Evolutionary conservation across 1,140 invertebrate species (phyloP).

Genomic region (Acromyrmex echinatior): DNA sequence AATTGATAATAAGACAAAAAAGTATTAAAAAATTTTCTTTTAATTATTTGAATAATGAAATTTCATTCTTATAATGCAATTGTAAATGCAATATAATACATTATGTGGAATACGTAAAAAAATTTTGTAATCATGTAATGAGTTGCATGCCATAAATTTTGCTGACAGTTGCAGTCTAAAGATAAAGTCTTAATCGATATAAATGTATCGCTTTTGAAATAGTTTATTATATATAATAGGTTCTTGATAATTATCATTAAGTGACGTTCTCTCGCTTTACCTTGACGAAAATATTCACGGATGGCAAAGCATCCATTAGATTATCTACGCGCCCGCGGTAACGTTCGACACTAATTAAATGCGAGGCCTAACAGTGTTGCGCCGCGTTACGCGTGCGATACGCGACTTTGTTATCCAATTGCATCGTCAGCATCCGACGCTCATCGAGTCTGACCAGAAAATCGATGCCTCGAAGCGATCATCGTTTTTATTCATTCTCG

Average conservation of each 20-base stretch:
- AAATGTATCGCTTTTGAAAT: neutral
- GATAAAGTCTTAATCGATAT: neutral
- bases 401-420: slow-evolving; percentile 52
- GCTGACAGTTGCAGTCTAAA: neutral
- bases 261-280: neutral
- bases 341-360: slow-evolving; percentile 37
- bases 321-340: slow-evolving; percentile 37
- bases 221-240: neutral
- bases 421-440: slow-evolving; percentile 49
- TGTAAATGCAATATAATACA: neutral
- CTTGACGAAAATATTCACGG: slow-evolving; percentile 18
- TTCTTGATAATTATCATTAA: slow-evolving; percentile 30
- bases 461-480: slow-evolving; percentile 44
- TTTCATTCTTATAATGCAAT: neutral
- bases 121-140: neutral
- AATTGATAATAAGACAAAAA: neutral
- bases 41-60: neutral
- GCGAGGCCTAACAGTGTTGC: slow-evolving; percentile 13
- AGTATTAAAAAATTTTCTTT: neutral
- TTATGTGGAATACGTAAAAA: neutral
- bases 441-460: slow-evolving; percentile 35
- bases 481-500: slow-evolving; percentile 66
- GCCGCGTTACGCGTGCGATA: slow-evolving; percentile 37
- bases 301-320: slow-evolving; percentile 5
- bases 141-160: neutral